These are phyloP conservation scores for Mesorhabditis spiculigera DNA, from an alignment of 2,888 invertebrate species.

Conservation along the genomic window DNA sequence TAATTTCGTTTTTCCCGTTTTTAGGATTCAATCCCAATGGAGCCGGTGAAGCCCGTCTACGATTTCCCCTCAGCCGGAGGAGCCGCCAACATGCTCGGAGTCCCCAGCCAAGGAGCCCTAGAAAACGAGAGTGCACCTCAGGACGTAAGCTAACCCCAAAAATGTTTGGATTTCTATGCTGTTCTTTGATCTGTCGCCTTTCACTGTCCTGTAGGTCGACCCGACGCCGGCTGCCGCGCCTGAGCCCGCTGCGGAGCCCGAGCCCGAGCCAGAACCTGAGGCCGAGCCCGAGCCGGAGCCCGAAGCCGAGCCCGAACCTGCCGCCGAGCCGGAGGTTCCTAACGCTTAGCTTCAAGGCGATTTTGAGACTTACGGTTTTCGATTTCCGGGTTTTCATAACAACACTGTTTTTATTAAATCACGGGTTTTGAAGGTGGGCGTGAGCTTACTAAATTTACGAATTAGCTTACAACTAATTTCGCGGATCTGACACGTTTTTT, in stretches of 20 bases:
- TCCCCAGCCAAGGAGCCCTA: background rate
- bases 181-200: background rate
- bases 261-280: slow-evolving; percentile 1
- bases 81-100: background rate
- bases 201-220: background rate
- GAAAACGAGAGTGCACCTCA: background rate
- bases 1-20: background rate
- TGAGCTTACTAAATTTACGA: too few species aligned
- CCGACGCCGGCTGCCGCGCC: background rate
- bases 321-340: slow-evolving; percentile 6
- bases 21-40: background rate
- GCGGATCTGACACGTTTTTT: too few species aligned
- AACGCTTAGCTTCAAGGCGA: background rate
- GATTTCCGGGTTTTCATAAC: background rate
- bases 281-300: slow-evolving; percentile 8
- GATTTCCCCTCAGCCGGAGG: background rate
- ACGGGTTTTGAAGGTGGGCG: too few species aligned
- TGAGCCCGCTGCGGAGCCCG: background rate
- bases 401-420: too few species aligned
- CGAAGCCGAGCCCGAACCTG: slow-evolving; percentile 8
- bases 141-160: background rate
- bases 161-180: too few species aligned
- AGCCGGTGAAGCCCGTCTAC: background rate
- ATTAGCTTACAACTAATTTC: too few species aligned
- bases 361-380: background rate